Base-by-base conservation (phyloP, 2,797 vertebrate genomes). In the Diceros bicornis region DNA sequence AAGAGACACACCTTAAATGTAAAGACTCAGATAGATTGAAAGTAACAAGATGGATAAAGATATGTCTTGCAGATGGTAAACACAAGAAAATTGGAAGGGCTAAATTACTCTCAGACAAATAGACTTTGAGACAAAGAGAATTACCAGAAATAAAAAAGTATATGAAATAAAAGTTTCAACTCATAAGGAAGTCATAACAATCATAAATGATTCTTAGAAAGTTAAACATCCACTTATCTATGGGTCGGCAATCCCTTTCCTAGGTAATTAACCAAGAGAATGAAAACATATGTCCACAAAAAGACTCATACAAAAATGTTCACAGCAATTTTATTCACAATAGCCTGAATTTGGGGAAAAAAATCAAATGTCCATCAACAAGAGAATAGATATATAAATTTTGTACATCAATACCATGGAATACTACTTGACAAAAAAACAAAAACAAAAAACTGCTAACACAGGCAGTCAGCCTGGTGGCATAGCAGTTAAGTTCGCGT, bases 181-280 rank as follows among this genome's bases (percentile, higher is more conserved):
- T 92, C 68, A 68, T 72, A 59, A 84, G 14, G 44, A 87, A 91
- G 52, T 52, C 14, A 41, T 82, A 69, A 41, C 50, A 44, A 52
- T 44, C 20, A 7, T 52, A n/a, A 89, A 77, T 52, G 16, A 62
- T 83, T 83, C 90, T 88, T 82, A 75, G 27, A 83, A 92, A 68
- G 27, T 27, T 50, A 92, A 89, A 44, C 61, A 68, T 16, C 25
- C 8, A 66, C 41, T 93, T 78, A 88, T 59, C 69, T 89, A n/a
- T 50, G 25, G 11, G 10, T 32, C 37, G 32, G n/a, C 27, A 81
- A 59, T 79, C 41, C 20, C 12, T 44, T 62, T 84, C 7, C 34
- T 50, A 81, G 37, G 44, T 79, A 47, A 84, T 78, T 94, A 96
- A 61, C 17, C 57, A 32, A 78, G 29, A 79, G 81, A 89, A 84